Evolutionary conservation across 2,797 vertebrate species (phyloP), one percentile per base, ranked within the genome.

Genomic region (Danio kyathit): DNA sequence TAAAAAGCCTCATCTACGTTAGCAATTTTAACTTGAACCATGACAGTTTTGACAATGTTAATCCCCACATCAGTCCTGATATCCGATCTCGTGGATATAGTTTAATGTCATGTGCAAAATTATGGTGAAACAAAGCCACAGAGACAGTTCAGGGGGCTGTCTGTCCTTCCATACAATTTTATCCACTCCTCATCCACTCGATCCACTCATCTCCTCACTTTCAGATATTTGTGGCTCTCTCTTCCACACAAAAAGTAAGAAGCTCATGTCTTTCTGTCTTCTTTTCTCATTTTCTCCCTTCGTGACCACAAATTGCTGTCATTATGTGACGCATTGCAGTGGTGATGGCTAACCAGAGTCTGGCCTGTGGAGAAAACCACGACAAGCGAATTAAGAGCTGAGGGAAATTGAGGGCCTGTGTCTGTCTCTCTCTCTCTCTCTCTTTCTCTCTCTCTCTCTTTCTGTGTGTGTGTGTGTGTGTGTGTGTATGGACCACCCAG

Each of bases 301-400:
- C 43, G 4, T 44, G 82, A 88, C 88, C 80, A 56, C 74, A 88
- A 86, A 84, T 82, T 89, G 91, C 88, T 86, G 88, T 90, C 84
- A 92, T 93, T 93, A 93, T 91, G 90, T 93, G 91, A 93, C 89
- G 90, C 89, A 92, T 90, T 86, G 86, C 88, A 89, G 90, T 87
- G 87, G 92, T 82, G 88, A 88, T 88, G 89, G 91, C 90, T 91
- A 91, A 92, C 90, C 74, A 91, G 88, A 88, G 89, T 90, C 91
- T 91, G 90, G 93, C 89, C 76, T 49, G 89, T 86, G 88, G 86
- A 87, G 88, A 89, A 92, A 93, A 93, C 92, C 92, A 87, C 91
- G 90, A 90, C 90, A 85, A 92, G 92, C 48, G 73, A 91, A 93
- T 93, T 94, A 93, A 90, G 88, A 93, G 91, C 87, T 88, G 88